phyloP scores from a whole-genome alignment of 2,888 invertebrate genomes.

The Chouioia cunea region DNA sequence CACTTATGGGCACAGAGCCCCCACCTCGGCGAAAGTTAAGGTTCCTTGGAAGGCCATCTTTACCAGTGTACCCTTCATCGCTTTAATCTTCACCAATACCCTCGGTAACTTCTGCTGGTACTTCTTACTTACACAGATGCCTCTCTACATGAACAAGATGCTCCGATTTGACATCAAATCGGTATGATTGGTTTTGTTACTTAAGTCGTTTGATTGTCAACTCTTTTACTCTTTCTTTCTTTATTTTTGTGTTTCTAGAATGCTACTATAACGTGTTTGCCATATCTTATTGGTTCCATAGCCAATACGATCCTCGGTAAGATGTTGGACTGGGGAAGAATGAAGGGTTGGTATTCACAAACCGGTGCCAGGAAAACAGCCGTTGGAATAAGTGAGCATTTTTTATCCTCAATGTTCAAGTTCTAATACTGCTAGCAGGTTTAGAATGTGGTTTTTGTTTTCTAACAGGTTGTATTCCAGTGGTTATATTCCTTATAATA shows the following conservation, averaged over 20 bases:
- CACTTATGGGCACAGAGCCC: slow-evolving; percentile 62
- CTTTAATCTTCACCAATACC: slow-evolving; percentile 67
- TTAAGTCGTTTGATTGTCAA: too few relatives aligned
- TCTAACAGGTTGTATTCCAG: slow-evolving; percentile 59
- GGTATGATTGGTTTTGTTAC: slow-evolving; percentile 49
- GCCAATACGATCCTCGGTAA: slow-evolving; percentile 59
- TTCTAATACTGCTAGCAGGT: background rate
- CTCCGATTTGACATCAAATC: slow-evolving; percentile 67
- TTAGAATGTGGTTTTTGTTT: background rate
- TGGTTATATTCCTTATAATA: slow-evolving; percentile 55
- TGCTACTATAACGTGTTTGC: slow-evolving; percentile 58
- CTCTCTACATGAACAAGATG: slow-evolving; percentile 70
- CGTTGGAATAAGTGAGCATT: slow-evolving; percentile 60
- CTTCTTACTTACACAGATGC: slow-evolving; percentile 70
- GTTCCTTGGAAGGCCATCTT: slow-evolving; percentile 69
- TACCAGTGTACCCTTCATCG: slow-evolving; percentile 68
- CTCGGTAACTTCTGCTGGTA: slow-evolving; percentile 71
- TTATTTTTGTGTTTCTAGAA: slow-evolving; percentile 53
- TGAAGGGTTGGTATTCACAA: slow-evolving; percentile 59
- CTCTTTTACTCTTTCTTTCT: too few relatives aligned
- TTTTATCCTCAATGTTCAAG: too few relatives aligned
- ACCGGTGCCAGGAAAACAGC: slow-evolving; percentile 62
- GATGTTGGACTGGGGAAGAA: slow-evolving; percentile 59
- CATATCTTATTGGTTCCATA: slow-evolving; percentile 61
- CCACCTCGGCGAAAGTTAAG: slow-evolving; percentile 41